These are phyloP conservation scores for Tetranychus piercei DNA, from an alignment of 2,888 invertebrate genomes.

Conservation along the genomic window DNA sequence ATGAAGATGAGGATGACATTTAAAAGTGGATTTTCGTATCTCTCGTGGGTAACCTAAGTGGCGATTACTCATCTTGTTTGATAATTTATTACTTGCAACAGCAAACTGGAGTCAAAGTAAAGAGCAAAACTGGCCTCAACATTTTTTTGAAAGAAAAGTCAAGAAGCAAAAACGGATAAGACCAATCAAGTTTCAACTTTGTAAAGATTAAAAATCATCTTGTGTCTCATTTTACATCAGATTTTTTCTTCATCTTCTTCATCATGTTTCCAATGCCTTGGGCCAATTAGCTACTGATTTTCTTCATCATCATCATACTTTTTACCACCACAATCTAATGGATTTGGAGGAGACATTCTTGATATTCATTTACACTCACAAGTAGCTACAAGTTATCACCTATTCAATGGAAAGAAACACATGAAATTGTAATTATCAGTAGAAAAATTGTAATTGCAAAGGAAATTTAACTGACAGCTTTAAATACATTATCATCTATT, in stretches of 20 bases:
- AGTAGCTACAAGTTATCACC: not conserved
- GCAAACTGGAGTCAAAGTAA: not conserved
- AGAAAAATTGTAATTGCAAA: not conserved
- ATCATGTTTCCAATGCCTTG: not conserved
- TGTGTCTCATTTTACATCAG: not conserved
- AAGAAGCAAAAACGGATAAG: not conserved
- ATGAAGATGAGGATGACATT: conserved; percentile 1
- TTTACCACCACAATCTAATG: not conserved
- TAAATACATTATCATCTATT: not conserved
- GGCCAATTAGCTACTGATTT: not conserved
- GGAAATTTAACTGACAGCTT: not conserved
- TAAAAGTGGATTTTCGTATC: not conserved
- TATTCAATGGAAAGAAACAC: not conserved
- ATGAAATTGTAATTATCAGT: not conserved
- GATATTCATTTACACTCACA: not conserved
- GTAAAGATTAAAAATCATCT: not conserved
- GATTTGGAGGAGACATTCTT: not conserved
- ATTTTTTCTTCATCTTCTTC: not conserved
- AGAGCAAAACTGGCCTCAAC: not conserved
- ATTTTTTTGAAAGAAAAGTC: not conserved
- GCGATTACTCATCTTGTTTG: conserved; percentile 1
- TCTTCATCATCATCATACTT: not conserved
- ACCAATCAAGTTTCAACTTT: not conserved
- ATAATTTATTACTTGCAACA: not conserved
- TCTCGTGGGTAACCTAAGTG: not conserved